Percentiles rank a stretch among this genome's conserved stretches.
phyloP scores from a whole-genome alignment of 2,113 vertebrate genomes.

The Theropithecus gelada region DNA sequence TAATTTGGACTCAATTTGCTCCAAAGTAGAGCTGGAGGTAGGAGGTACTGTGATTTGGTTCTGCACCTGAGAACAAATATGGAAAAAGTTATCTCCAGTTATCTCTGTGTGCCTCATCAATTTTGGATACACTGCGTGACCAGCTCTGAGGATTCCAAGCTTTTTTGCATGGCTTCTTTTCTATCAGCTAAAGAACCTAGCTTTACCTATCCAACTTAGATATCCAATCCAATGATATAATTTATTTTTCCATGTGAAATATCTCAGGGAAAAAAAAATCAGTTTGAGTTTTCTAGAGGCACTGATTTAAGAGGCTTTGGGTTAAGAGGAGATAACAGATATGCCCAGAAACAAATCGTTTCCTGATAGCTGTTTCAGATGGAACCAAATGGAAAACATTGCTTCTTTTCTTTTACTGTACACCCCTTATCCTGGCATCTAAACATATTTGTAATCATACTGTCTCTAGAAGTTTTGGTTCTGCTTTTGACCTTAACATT shows the following conservation, averaged over 20 bases:
- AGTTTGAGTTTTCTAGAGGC: constrained; percentile 15
- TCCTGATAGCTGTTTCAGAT: background rate
- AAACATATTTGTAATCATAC: background rate
- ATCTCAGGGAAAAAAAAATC: background rate
- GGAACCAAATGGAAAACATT: background rate
- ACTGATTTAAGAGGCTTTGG: background rate
- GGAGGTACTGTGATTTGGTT: constrained; percentile 64
- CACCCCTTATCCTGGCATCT: background rate
- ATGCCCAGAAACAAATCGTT: background rate
- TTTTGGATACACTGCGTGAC: constrained; percentile 56
- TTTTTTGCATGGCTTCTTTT: constrained; percentile 53
- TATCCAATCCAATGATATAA: constrained; percentile 61
- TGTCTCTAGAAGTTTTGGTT: background rate
- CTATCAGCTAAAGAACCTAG: constrained; percentile 42
- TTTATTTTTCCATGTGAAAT: constrained; percentile 63
- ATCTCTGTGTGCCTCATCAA: constrained; percentile 74
- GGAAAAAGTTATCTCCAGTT: constrained; percentile 55
- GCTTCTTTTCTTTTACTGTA: background rate
- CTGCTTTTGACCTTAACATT: background rate
- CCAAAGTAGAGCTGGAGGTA: constrained; percentile 46
- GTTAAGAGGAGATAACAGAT: background rate
- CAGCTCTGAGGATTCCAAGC: constrained; percentile 62
- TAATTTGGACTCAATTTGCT: constrained; percentile 74
- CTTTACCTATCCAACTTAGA: constrained; percentile 68
- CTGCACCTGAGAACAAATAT: constrained; percentile 49